Evolutionary conservation across 37 sponge, comb jelly and placozoan species (phyloP).

Genomic region (Dysidea cf. avara): DNA sequence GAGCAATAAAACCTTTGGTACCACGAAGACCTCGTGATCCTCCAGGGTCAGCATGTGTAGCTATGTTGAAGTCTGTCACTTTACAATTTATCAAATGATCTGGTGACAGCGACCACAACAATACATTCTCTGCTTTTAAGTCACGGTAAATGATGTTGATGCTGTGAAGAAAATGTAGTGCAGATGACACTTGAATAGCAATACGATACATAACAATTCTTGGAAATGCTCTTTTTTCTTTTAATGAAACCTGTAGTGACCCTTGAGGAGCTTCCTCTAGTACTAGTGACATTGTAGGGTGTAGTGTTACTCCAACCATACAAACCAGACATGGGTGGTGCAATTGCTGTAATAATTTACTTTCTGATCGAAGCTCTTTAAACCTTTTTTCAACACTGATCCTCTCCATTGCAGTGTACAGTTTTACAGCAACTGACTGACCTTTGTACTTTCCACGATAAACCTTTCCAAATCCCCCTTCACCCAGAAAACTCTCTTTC

Average conservation of each 20-base stretch:
- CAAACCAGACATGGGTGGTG: slow-evolving; percentile 79
- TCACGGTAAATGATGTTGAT: slow-evolving; percentile 73
- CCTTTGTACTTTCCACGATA: slow-evolving; percentile 62
- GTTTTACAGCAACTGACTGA: too few relatives aligned
- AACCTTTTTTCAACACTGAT: slow-evolving; percentile 38
- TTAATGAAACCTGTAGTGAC: slow-evolving; percentile 49
- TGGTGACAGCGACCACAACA: too few relatives aligned
- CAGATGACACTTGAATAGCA: slow-evolving; percentile 74
- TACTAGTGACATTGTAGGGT: too few relatives aligned
- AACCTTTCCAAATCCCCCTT: slow-evolving; percentile 67
- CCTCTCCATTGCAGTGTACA: slow-evolving; percentile 76
- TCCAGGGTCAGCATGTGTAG: too few relatives aligned
- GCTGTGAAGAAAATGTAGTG: too few relatives aligned
- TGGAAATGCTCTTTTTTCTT: slow-evolving; percentile 51
- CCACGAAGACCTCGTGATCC: too few relatives aligned
- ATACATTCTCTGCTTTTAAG: slow-evolving; percentile 78
- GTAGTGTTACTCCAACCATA: slow-evolving; percentile 69
- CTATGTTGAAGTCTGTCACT: too few relatives aligned
- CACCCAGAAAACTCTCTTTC: slow-evolving; percentile 41
- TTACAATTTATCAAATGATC: too few relatives aligned
- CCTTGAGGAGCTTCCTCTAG: slow-evolving; percentile 81
- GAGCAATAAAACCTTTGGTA: too few relatives aligned
- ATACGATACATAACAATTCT: slow-evolving; percentile 69
- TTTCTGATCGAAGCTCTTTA: slow-evolving; percentile 52
- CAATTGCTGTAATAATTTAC: slow-evolving; percentile 50